Conservation (phyloP, 2,888 invertebrate species). For the Drosophila stalkeri region DNA sequence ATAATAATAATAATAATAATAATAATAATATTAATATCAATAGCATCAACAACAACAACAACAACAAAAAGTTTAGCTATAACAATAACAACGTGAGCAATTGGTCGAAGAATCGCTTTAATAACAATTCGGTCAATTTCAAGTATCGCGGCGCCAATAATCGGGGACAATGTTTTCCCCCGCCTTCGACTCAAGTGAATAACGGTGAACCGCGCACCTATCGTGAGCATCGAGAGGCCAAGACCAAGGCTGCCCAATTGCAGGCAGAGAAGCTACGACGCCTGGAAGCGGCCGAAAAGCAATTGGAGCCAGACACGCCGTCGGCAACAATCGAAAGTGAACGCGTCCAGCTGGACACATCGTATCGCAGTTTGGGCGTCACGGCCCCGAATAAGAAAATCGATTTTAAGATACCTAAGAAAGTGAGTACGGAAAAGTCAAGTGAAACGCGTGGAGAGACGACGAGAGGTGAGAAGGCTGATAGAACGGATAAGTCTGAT, state of each 20-base stretch:
- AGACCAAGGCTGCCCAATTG: constrained; percentile 42
- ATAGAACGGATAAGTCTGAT: constrained; percentile 18
- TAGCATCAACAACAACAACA: not conserved
- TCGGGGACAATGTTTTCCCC: not conserved
- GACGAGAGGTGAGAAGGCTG: constrained; percentile 9
- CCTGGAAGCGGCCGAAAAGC: constrained; percentile 42
- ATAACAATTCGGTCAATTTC: not conserved
- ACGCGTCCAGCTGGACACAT: constrained; percentile 74
- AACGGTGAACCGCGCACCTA: constrained; percentile 73
- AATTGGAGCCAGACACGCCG: constrained; percentile 4
- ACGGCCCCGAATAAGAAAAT: constrained; percentile 51
- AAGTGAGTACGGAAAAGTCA: constrained; percentile 8
- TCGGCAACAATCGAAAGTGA: not conserved
- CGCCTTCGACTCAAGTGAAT: not conserved
- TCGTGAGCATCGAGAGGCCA: constrained; percentile 77
- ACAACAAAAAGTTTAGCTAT: not conserved
- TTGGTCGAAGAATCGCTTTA: constrained; percentile 1
- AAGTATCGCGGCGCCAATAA: not conserved
- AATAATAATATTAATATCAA: not conserved
- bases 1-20: not conserved
- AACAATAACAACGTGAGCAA: constrained; percentile 6
- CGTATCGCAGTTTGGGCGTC: constrained; percentile 72
- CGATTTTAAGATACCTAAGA: constrained; percentile 82
- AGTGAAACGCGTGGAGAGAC: not conserved
- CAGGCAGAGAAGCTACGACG: constrained; percentile 26